Conservation (phyloP, 2,888 invertebrate species). For the Hypomecis atomaria region DNA sequence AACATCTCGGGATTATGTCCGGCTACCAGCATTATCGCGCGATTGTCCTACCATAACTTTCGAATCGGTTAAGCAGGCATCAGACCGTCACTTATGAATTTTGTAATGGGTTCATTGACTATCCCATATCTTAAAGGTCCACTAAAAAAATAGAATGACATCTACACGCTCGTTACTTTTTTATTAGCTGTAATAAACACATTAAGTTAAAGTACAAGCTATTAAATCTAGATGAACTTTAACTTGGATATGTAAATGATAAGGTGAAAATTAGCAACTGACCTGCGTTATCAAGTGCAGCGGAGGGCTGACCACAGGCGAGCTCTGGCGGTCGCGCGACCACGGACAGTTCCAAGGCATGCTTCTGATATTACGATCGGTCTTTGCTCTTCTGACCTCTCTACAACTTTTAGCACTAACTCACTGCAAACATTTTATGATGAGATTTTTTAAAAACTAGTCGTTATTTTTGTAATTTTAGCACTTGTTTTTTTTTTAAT, state of each 20-base stretch:
- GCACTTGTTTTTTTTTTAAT: not conserved
- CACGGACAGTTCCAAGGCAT: conserved; percentile 81
- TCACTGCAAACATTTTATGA: conserved; percentile 24
- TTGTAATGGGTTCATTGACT: conserved; percentile 58
- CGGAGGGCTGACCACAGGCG: conserved; percentile 67
- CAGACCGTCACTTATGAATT: conserved; percentile 55
- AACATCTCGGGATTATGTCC: conserved; percentile 67
- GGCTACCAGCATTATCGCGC: conserved; percentile 63
- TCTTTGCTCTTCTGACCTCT: conserved; percentile 58
- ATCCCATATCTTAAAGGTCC: conserved; percentile 52
- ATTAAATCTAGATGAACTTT: conserved; percentile 13
- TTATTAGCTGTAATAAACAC: conserved; percentile 18
- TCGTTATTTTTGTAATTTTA: not conserved
- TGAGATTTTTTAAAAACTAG: conserved; percentile 2
- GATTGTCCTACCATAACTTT: conserved; percentile 64
- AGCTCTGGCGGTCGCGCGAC: conserved; percentile 71
- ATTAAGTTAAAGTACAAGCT: conserved; percentile 15
- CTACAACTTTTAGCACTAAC: conserved; percentile 48
- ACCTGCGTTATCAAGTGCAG: conserved; percentile 70
- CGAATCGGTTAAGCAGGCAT: conserved; percentile 53
- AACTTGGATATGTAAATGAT: conserved; percentile 7
- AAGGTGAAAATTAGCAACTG: conserved; percentile 44
- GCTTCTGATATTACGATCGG: conserved; percentile 47
- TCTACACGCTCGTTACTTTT: conserved; percentile 19
- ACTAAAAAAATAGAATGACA: conserved; percentile 46